Conservation (phyloP, 2,113 vertebrate species). For the Choloepus hoffmanni region DNA sequence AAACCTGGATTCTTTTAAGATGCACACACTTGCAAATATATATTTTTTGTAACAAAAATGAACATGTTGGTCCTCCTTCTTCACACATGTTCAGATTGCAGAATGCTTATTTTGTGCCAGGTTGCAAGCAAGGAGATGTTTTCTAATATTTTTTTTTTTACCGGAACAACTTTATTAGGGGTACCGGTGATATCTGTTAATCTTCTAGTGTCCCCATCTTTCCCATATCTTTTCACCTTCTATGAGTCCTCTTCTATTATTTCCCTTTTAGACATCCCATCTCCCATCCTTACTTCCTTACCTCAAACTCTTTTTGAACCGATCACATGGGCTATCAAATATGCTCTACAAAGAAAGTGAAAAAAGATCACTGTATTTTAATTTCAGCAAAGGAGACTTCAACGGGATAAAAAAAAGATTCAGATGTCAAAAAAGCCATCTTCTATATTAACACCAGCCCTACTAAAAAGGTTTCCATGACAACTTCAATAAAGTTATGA, state of each 20-base stretch:
- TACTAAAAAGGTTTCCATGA: slow-evolving; percentile 23
- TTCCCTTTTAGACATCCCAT: not conserved
- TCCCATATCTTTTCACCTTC: not conserved
- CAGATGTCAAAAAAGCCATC: slow-evolving; percentile 22
- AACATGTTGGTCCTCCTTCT: not conserved
- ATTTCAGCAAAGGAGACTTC: not conserved
- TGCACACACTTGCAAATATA: not conserved
- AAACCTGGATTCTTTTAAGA: not conserved
- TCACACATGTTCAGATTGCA: not conserved
- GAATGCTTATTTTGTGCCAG: not conserved
- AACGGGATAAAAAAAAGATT: not conserved
- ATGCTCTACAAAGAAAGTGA: not conserved
- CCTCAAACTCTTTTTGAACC: not conserved
- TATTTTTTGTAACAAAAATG: slow-evolving; percentile 19
- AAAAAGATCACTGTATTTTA: not conserved
- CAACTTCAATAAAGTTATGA: slow-evolving; percentile 18
- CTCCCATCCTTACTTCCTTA: not conserved
- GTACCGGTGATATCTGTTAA: not conserved
- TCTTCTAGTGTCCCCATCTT: not conserved
- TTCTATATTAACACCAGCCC: not conserved
- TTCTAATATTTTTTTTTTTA: slow-evolving; percentile 1
- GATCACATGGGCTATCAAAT: not conserved
- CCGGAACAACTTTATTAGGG: not conserved
- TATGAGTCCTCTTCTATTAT: not conserved
- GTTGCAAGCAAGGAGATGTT: not conserved